Conservation (phyloP, 2,113 vertebrate genomes). For the Eleginops maclovinus region DNA sequence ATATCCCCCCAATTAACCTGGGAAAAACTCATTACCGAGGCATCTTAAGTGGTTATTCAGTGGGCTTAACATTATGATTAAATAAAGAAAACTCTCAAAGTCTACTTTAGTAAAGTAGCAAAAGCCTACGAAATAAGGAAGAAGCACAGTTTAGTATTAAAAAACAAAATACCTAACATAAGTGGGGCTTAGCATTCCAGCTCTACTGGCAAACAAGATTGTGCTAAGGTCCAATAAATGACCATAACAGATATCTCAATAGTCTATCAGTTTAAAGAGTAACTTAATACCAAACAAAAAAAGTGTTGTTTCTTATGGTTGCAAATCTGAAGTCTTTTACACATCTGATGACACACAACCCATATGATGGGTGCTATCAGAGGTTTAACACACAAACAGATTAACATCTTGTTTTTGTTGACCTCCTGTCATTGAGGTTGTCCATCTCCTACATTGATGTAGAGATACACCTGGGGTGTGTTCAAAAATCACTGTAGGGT, state of each 20-base stretch:
- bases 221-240: slow-evolving; percentile 22
- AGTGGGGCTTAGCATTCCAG: slow-evolving; percentile 18
- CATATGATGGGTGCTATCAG: neutral
- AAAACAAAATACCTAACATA: slow-evolving; percentile 14
- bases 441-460: slow-evolving; percentile 14
- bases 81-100: neutral
- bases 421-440: slow-evolving; percentile 35
- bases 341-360: neutral
- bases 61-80: slow-evolving; percentile 1
- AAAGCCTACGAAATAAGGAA: slow-evolving; percentile 4
- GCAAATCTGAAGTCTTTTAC: neutral
- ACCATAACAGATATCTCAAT: neutral
- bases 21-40: slow-evolving; percentile 27
- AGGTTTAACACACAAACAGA: neutral
- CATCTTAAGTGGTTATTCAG: slow-evolving; percentile 31
- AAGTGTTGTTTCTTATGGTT: slow-evolving; percentile 25
- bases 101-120: slow-evolving; percentile 3
- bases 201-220: slow-evolving; percentile 1
- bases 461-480: neutral
- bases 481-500: neutral
- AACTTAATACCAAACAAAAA: slow-evolving; percentile 34
- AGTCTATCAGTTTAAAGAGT: neutral
- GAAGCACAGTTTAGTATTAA: slow-evolving; percentile 27
- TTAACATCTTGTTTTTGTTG: slow-evolving; percentile 24
- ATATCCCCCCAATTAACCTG: neutral